phyloP scores from a whole-genome alignment of 2,888 invertebrate species.

The Chymomyza caudatula region DNA sequence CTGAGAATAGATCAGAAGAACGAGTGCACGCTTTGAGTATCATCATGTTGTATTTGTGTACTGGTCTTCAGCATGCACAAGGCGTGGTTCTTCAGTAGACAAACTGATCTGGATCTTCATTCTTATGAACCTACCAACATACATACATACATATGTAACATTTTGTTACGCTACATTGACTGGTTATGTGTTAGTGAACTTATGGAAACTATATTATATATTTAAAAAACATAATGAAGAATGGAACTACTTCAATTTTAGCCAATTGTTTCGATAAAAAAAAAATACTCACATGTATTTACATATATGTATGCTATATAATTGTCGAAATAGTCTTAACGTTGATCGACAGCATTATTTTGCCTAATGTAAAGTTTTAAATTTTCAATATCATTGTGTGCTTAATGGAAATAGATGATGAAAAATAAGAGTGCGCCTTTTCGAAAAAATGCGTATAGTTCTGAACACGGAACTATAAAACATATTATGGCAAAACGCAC shows the following conservation, averaged over 20 bases:
- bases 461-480: too few species aligned
- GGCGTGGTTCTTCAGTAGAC: slow-evolving; percentile 71
- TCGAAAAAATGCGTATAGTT: background rate
- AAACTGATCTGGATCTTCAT: too few species aligned
- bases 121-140: background rate
- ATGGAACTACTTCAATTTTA: slow-evolving; percentile 28
- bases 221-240: slow-evolving; percentile 18
- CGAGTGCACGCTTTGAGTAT: slow-evolving; percentile 94
- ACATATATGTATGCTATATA: too few species aligned
- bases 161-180: slow-evolving; percentile 29
- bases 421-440: too few species aligned
- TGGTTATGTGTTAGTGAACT: slow-evolving; percentile 63
- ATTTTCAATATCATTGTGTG: background rate
- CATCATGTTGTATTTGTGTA: slow-evolving; percentile 95
- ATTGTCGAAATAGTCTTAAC: background rate
- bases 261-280: slow-evolving; percentile 35
- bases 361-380: background rate
- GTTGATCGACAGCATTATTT: background rate
- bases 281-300: slow-evolving; percentile 15
- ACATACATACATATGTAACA: background rate
- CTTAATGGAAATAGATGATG: background rate
- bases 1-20: slow-evolving; percentile 83
- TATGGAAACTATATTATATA: slow-evolving; percentile 16
- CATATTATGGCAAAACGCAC: too few species aligned
- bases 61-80: slow-evolving; percentile 86